These are phyloP conservation scores for Allolobophora icterica DNA, from an alignment of 2,888 invertebrate genomes.

Conservation along the genomic window DNA sequence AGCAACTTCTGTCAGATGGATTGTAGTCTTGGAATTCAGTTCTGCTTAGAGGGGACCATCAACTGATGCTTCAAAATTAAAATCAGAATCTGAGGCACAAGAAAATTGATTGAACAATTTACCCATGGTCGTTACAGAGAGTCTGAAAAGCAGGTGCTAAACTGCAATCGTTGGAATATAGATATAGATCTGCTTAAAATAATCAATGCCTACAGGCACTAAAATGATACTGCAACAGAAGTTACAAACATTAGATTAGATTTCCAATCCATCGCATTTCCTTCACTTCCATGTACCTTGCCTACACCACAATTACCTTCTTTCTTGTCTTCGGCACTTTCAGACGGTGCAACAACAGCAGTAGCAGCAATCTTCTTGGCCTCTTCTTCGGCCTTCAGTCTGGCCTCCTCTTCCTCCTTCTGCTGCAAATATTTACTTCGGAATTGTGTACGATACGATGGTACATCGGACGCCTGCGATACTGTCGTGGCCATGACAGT, in stretches of 20 bases:
- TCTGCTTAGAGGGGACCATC: too few relatives aligned
- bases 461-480: neutral
- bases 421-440: conserved; percentile 34
- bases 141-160: too few relatives aligned
- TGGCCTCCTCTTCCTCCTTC: conserved; percentile 36
- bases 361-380: neutral
- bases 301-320: neutral
- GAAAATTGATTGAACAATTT: too few relatives aligned
- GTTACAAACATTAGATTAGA: neutral
- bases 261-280: neutral
- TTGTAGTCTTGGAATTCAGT: too few relatives aligned
- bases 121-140: too few relatives aligned
- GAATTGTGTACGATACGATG: conserved; percentile 22
- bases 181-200: too few relatives aligned
- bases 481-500: conserved; percentile 27
- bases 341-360: neutral
- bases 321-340: neutral
- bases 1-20: too few relatives aligned
- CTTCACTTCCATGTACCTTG: neutral
- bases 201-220: too few relatives aligned
- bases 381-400: conserved; percentile 42
- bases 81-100: too few relatives aligned
- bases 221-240: neutral
- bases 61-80: too few relatives aligned
- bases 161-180: too few relatives aligned